These are phyloP conservation scores for Mergus octosetaceus DNA, from an alignment of 2,797 vertebrate species.

Conservation along the genomic window DNA sequence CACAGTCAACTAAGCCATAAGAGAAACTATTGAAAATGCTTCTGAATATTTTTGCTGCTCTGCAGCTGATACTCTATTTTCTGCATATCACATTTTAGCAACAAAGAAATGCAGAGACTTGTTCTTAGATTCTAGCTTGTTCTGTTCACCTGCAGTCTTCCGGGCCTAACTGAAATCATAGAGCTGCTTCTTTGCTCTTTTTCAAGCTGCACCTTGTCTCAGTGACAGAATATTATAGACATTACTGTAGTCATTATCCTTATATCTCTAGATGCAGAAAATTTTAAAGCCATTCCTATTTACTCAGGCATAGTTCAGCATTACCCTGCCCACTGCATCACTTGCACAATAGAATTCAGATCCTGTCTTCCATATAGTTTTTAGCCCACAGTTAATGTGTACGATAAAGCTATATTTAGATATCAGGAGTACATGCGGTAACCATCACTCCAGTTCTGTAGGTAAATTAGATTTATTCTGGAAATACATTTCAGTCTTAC, in stretches of 20 bases:
- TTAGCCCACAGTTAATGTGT: neutral
- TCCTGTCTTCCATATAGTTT: too few species aligned
- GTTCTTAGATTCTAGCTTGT: neutral
- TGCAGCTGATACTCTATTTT: neutral
- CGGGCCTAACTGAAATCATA: neutral
- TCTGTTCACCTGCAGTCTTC: neutral
- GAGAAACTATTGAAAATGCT: neutral
- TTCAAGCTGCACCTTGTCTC: neutral
- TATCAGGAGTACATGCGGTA: neutral
- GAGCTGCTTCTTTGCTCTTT: neutral
- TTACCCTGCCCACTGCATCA: neutral
- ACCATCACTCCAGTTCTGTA: neutral
- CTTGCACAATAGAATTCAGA: neutral
- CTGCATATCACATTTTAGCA: neutral
- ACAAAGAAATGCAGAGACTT: neutral
- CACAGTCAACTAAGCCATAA: neutral
- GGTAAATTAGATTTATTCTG: neutral
- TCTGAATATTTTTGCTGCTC: neutral
- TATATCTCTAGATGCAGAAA: neutral
- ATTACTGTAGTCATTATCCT: neutral
- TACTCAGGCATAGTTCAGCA: neutral
- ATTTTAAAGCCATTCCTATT: neutral
- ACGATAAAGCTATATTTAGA: neutral
- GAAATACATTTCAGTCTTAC: neutral
- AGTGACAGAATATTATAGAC: neutral